Base-by-base conservation (phyloP, 2,888 invertebrate genomes). In the Drosophila basisetae region DNA sequence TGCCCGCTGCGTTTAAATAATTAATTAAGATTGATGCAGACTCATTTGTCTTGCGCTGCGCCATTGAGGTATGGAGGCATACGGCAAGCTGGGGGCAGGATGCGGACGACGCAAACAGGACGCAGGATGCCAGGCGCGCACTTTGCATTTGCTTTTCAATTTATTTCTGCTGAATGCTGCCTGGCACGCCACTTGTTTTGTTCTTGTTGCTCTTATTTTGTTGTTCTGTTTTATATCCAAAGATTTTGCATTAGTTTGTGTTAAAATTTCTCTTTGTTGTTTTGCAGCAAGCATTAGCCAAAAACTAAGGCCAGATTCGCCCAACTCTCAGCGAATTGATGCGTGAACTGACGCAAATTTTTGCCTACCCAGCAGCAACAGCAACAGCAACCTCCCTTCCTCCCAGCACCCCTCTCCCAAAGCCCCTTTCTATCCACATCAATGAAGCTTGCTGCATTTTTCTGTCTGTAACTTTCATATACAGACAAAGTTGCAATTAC, bases 1-100 rank as follows among this genome's bases (percentile, higher is more conserved):
- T 90, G 85, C 85, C 90, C 86, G 89, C 73, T 91, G 89, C 90
- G 90, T 90, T 88, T 88, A 88, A 88, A 88, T 88, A 88, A 88
- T 88, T 88, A 88, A 90, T 90, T 90, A 90, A 90, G 89, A 90
- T 90, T 89, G 90, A 90, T 90, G 89, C 89, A 86, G 89, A 89
- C 89, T 83, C 88, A 90, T 90, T 90, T 90, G 89, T 90, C 88
- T 84, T 80, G 83, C 79, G 83, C 78, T 76, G 75, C 83, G 78
- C 80, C 76, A 78, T 83, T 82, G 78, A 83, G 69, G 85, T 50
- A 65, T 50, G 69, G 77, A 39, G 50, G 47, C 4, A 25, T 47
- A 25, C 25, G 47, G 25, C 47, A 25, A 47, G 25, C 53, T 30
- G 25, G 56, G 47, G 43, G 55, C 16, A 41, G 30, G 61, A 53